Evolutionary conservation across 2,113 vertebrate species (phyloP), one percentile per base, ranked within the genome.

Genomic region (Uria aalge): DNA sequence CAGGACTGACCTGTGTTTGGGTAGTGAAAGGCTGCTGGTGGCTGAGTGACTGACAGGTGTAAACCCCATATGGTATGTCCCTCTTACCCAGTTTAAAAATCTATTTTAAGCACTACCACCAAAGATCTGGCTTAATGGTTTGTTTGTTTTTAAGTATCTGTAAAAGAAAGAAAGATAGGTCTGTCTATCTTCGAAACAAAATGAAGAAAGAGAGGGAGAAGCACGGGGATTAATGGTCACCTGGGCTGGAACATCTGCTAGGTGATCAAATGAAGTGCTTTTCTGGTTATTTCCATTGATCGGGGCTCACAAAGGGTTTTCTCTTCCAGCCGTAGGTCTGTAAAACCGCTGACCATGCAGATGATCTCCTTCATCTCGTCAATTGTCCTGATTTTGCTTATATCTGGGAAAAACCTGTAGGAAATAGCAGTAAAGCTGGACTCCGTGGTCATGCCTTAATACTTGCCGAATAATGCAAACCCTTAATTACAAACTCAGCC

Each of bases 401-500:
- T 50, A 29, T 73, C 52, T 68, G 81, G 68, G 92, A 69, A 91
- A 78, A 93, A 57, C 22, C 52, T 53, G 36, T 52, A 81, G 85
- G 63, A 86, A 84, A 56, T 1, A 56, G 43, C 2, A 1, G 15
- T 43, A 19, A 72, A 59, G 30, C 26, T 84, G 43, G 40, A 9
- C 53, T 87, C 50, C 48, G 3, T 14, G 57, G 78, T 90, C 71
- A 40, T 74, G n/a, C 67, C 50, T 38, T 73, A 84, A 67, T 66
- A 53, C 30, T 91, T 74, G 72, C 56, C 0, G 0, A 80, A 68
- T 64, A 81, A 89, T 68, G 73, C 85, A 85, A 89, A 68, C 52
- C 68, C 48, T 86, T 92, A 92, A 91, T 95, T 94, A 81, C 88
- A 91, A 87, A 89, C 52, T 72, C 55, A 34, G 5, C 47, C 91